These are phyloP conservation scores for Cryptoprocta ferox DNA, from an alignment of 2,797 vertebrate species.

Conservation along the genomic window DNA sequence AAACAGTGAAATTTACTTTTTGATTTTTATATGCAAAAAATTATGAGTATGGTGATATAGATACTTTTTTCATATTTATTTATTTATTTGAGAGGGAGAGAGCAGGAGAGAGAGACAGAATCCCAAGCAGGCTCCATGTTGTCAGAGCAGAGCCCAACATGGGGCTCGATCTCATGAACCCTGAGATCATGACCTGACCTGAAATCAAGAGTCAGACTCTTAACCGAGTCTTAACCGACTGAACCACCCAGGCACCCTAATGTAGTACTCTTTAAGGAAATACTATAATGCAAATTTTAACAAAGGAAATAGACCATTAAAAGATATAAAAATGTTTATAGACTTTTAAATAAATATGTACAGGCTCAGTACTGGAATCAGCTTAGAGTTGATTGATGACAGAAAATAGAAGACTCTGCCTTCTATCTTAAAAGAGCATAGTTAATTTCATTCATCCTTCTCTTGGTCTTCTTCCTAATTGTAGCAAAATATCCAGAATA, in stretches of 20 bases:
- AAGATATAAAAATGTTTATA: not conserved
- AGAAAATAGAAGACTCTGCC: not conserved
- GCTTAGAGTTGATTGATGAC: not conserved
- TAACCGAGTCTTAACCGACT: too few relatives aligned
- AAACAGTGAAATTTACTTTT: not conserved
- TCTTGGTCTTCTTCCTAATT: not conserved
- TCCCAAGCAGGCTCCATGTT: too few relatives aligned
- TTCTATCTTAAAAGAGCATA: not conserved
- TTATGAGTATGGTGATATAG: not conserved
- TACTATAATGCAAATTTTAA: not conserved
- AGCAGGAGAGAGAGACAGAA: too few relatives aligned
- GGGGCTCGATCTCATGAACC: too few relatives aligned
- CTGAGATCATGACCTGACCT: too few relatives aligned
- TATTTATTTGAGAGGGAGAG: too few relatives aligned
- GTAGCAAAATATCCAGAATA: not conserved
- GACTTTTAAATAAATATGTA: not conserved
- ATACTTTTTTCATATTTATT: not conserved
- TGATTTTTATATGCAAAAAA: not conserved
- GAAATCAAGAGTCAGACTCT: too few relatives aligned
- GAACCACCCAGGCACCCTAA: too few relatives aligned
- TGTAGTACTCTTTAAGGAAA: not conserved
- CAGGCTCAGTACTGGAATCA: not conserved
- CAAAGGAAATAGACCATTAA: not conserved
- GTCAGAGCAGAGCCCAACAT: too few relatives aligned
- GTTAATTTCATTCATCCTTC: not conserved